phyloP scores from a whole-genome alignment of 2,888 invertebrate genomes.

The Alcis repandata region DNA sequence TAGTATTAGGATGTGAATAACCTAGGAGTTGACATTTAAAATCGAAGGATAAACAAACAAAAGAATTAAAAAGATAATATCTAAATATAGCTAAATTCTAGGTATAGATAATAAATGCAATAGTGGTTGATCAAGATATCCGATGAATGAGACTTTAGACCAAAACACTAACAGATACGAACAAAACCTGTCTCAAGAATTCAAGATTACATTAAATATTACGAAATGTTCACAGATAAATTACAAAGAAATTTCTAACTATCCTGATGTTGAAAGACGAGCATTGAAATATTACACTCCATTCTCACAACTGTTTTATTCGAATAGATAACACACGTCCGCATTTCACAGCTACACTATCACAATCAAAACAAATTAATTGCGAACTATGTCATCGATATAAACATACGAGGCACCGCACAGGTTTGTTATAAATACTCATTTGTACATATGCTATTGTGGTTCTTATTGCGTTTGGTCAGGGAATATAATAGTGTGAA shows the following conservation, averaged over 20 bases:
- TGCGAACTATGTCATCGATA: slow-evolving; percentile 27
- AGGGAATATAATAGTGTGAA: slow-evolving; percentile 17
- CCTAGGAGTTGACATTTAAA: too few species aligned
- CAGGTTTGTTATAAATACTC: slow-evolving; percentile 34
- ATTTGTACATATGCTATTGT: slow-evolving; percentile 9
- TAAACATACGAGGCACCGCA: slow-evolving; percentile 42
- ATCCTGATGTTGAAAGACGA: neutral
- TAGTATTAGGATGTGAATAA: too few species aligned
- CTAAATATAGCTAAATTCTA: too few species aligned
- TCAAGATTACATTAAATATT: neutral
- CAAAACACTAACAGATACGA: neutral
- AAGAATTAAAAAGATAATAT: too few species aligned
- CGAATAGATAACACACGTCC: slow-evolving; percentile 19
- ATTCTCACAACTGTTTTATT: neutral
- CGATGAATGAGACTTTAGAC: neutral
- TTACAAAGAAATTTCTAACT: neutral
- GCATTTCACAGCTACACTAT: slow-evolving; percentile 5
- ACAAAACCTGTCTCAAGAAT: neutral
- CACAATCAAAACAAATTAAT: slow-evolving; percentile 25
- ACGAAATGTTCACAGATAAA: neutral
- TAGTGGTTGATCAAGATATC: neutral
- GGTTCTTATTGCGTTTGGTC: slow-evolving; percentile 19
- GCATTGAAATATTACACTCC: neutral
- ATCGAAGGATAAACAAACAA: too few species aligned
- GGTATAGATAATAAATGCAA: neutral